Conservation (phyloP, 2,888 invertebrate genomes). For the Drosophila formosana region DNA sequence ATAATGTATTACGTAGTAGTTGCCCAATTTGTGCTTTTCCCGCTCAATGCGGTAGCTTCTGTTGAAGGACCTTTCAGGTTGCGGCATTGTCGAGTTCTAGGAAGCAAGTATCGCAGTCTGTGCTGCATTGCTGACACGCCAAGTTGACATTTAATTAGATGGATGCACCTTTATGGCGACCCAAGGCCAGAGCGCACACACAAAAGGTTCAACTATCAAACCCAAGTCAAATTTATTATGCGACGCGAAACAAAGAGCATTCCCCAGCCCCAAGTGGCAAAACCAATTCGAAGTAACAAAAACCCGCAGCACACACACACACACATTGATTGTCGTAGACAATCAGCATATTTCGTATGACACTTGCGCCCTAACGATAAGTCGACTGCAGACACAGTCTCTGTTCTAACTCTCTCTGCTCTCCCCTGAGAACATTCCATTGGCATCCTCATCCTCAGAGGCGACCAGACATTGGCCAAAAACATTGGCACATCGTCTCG, state of each 20-base stretch:
- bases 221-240: conserved; percentile 60
- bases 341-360: conserved; percentile 68
- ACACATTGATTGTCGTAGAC: conserved; percentile 17
- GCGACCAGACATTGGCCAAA: conserved; percentile 54
- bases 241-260: conserved; percentile 56
- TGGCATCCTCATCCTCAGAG: neutral
- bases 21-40: neutral
- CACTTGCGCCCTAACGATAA: conserved; percentile 69
- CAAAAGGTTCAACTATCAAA: conserved; percentile 39
- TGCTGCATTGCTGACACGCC: conserved; percentile 5
- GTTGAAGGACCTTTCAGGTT: neutral
- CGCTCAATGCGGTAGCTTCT: neutral
- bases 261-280: conserved; percentile 62
- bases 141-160: conserved; percentile 49
- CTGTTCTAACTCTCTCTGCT: conserved; percentile 27
- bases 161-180: conserved; percentile 41
- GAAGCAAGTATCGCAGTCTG: neutral
- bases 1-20: neutral
- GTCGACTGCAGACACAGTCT: conserved; percentile 24
- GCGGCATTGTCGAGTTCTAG: conserved; percentile 8
- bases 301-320: conserved; percentile 40
- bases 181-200: conserved; percentile 42
- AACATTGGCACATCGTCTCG: conserved; percentile 61
- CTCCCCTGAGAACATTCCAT: conserved; percentile 76
- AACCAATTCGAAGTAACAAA: conserved; percentile 51